Conservation (phyloP, 2,113 vertebrate species). For the Syngnathus scovelli region DNA sequence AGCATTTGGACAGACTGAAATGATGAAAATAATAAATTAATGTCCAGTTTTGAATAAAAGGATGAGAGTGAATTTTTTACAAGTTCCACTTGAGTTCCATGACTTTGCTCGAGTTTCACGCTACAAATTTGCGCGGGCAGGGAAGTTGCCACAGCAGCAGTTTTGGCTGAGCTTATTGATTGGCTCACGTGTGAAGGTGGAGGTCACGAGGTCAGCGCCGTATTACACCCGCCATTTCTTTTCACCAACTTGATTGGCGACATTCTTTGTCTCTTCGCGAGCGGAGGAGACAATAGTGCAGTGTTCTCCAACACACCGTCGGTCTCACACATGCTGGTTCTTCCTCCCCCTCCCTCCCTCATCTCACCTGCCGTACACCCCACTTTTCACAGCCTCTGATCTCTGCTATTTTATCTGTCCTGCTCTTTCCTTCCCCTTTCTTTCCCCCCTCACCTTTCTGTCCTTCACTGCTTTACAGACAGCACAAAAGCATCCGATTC, state of each 20-base stretch:
- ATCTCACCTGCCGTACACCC: conserved; percentile 26
- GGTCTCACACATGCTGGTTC: conserved; percentile 34
- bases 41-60: no score
- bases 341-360: conserved; percentile 36
- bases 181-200: conserved; percentile 67
- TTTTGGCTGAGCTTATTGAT: conserved; percentile 51
- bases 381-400: conserved; percentile 48
- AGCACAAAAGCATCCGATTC: conserved; percentile 67
- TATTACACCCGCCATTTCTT: conserved; percentile 33
- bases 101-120: not conserved
- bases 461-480: conserved; percentile 59
- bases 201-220: conserved; percentile 46
- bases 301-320: conserved; percentile 48
- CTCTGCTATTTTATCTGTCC: conserved; percentile 30
- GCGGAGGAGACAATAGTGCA: conserved; percentile 27
- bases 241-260: conserved; percentile 38
- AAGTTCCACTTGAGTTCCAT: not conserved
- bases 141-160: conserved; percentile 45
- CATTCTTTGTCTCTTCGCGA: conserved; percentile 45
- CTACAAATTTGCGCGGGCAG: conserved; percentile 3
- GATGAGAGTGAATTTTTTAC: no score
- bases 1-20: not conserved
- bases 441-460: conserved; percentile 57
- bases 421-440: conserved; percentile 24
- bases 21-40: no score